phyloP scores from a whole-genome alignment of 1,140 invertebrate genomes.

The Colletes gigas region DNA sequence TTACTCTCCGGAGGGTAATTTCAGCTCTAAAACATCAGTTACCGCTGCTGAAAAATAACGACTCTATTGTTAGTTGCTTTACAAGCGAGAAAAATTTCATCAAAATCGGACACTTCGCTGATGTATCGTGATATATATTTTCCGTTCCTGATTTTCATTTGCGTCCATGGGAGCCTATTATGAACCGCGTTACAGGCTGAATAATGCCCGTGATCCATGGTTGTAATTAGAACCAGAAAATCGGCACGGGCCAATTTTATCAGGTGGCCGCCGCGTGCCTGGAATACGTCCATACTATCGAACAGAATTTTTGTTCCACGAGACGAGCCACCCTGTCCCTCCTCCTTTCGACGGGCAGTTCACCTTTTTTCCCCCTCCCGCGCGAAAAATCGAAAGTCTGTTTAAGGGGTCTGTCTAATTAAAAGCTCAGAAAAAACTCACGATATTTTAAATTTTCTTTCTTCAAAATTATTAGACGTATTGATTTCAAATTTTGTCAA shows the following conservation, averaged over 20 bases:
- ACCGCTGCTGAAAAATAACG: too few species aligned
- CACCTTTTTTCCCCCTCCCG: neutral
- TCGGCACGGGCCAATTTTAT: constrained; percentile 1
- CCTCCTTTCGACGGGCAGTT: neutral
- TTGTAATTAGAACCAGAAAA: constrained; percentile 16
- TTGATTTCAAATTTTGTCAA: too few species aligned
- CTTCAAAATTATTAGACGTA: too few species aligned
- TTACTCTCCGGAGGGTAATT: too few species aligned
- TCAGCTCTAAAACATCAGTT: too few species aligned
- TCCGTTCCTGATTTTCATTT: constrained; percentile 3
- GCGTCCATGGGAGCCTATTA: neutral
- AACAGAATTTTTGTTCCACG: neutral
- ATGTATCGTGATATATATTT: neutral
- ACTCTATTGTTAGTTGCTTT: too few species aligned
- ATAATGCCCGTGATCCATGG: neutral
- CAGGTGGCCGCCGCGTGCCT: constrained; percentile 1
- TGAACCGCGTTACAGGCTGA: neutral
- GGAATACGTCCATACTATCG: neutral
- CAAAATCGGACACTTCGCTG: too few species aligned
- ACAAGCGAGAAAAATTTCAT: too few species aligned
- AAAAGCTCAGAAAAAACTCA: too few species aligned
- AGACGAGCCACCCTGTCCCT: neutral
- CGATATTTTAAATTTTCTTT: too few species aligned
- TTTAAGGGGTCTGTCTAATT: neutral
- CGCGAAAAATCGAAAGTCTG: neutral